These are phyloP conservation scores for Phrynocephalus vlangalii DNA, from an alignment of 2,797 vertebrate genomes.

Conservation along the genomic window DNA sequence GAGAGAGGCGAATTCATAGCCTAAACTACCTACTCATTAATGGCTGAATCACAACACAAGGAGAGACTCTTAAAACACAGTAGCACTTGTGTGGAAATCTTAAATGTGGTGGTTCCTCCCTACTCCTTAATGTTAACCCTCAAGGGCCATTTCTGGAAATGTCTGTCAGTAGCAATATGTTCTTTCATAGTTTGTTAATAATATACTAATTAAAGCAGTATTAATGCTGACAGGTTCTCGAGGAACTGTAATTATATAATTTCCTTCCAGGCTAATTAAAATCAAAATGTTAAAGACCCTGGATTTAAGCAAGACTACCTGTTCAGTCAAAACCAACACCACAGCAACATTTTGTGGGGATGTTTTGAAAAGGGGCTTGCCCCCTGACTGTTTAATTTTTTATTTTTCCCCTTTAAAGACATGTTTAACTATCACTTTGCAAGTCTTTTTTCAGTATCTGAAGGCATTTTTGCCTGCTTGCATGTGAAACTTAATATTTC, in stretches of 20 bases:
- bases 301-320: conserved; percentile 50
- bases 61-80: background rate
- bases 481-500: conserved; percentile 34
- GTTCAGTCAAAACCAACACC: conserved; percentile 47
- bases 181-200: conserved; percentile 42
- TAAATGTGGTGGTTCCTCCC: background rate
- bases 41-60: background rate
- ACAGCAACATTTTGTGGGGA: conserved; percentile 30
- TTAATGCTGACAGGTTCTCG: conserved; percentile 55
- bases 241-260: conserved; percentile 46
- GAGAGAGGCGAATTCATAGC: background rate
- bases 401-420: no score
- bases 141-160: conserved; percentile 13
- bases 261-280: conserved; percentile 44
- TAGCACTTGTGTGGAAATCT: background rate
- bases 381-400: conserved; percentile 16
- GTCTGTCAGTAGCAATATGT: conserved; percentile 28
- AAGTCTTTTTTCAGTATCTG: conserved; percentile 47
- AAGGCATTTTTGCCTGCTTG: conserved; percentile 49
- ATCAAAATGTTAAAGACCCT: conserved; percentile 37
- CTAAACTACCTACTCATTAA: background rate
- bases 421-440: conserved; percentile 56
- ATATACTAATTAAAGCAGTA: conserved; percentile 48
- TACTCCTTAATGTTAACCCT: background rate
- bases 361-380: conserved; percentile 36